phyloP scores from a whole-genome alignment of 1,140 invertebrate genomes.

The Andrena cerasifolii region DNA sequence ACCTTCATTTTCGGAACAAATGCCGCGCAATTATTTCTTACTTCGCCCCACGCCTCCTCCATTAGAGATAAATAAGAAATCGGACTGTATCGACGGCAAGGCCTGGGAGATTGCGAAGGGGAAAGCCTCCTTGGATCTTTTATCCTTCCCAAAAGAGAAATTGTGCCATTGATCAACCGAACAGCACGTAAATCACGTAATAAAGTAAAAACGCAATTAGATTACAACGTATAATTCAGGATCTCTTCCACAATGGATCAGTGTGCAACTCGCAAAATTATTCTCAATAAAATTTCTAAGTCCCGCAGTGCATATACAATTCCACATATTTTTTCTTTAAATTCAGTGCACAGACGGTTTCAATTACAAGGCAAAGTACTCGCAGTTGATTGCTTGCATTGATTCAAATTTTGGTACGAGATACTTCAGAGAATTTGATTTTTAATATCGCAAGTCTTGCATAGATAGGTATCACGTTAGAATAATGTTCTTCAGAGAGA shows the following conservation, averaged over 20 bases:
- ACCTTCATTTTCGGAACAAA: conserved; percentile 41
- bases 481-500: conserved; percentile 48
- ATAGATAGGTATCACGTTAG: background rate
- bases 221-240: too few relatives aligned
- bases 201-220: too few relatives aligned
- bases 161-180: background rate
- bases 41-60: background rate
- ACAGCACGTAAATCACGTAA: background rate
- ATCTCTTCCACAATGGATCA: too few relatives aligned
- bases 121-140: background rate
- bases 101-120: background rate
- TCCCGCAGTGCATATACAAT: too few relatives aligned
- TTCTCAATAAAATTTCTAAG: too few relatives aligned
- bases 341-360: too few relatives aligned
- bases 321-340: too few relatives aligned
- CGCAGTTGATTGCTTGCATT: too few relatives aligned
- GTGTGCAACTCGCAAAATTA: too few relatives aligned
- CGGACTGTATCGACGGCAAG: background rate
- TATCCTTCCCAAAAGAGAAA: background rate
- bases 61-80: conserved; percentile 38
- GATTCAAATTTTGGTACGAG: too few relatives aligned
- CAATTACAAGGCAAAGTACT: too few relatives aligned
- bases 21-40: conserved; percentile 36
- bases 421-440: background rate
- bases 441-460: background rate